These are phyloP conservation scores for Lagopus leucura DNA, from an alignment of 2,113 vertebrate genomes.

Conservation along the genomic window DNA sequence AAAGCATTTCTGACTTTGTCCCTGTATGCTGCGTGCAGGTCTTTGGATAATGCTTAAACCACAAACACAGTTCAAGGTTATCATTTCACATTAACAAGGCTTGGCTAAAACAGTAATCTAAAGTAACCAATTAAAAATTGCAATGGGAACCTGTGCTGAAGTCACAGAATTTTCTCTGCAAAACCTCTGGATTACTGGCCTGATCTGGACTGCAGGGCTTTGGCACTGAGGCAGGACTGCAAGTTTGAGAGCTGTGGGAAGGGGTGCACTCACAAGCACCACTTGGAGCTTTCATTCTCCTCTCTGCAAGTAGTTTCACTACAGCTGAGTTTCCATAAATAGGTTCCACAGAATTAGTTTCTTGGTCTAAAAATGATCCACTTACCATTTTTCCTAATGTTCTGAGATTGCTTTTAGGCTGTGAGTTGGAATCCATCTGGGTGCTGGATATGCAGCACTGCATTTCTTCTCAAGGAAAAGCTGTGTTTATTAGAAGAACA, in stretches of 20 bases:
- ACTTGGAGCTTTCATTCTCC: background rate
- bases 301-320: background rate
- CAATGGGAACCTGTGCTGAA: conserved; percentile 24
- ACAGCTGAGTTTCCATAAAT: background rate
- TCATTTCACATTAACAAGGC: conserved; percentile 59
- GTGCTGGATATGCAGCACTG: background rate
- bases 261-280: background rate
- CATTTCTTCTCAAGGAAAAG: conserved; percentile 10
- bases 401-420: background rate
- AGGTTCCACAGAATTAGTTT: background rate
- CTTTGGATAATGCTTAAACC: conserved; percentile 61
- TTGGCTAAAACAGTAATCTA: conserved; percentile 57
- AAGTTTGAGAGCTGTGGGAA: background rate
- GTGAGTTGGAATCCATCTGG: background rate
- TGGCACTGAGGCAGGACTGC: background rate
- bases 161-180: conserved; percentile 54
- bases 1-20: conserved; percentile 60
- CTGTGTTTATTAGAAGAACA: background rate
- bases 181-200: background rate
- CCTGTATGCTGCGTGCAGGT: background rate
- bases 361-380: background rate
- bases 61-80: conserved; percentile 59
- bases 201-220: background rate
- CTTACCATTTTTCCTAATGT: background rate
- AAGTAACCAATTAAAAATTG: conserved; percentile 68